Evolutionary conservation across 1,140 invertebrate species (phyloP).

Genomic region (Phocides pigmalion): DNA sequence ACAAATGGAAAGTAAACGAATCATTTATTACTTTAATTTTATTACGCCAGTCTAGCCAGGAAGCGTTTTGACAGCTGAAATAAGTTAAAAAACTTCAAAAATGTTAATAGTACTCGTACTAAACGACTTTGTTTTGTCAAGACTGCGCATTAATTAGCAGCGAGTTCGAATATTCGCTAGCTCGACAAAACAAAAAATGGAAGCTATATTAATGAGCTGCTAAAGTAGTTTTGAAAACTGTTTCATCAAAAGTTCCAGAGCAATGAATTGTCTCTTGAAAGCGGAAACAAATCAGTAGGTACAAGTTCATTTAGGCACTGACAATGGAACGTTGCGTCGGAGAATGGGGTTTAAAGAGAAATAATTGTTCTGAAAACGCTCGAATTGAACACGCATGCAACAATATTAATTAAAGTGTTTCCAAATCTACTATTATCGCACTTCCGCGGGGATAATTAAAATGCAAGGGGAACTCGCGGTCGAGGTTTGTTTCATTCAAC

Average conservation of each 20-base stretch:
- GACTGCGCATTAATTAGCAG: slow-evolving; percentile 34
- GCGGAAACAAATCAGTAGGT: too few species aligned
- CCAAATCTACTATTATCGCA: slow-evolving; percentile 74
- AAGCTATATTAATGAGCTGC: slow-evolving; percentile 35
- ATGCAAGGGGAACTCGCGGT: slow-evolving; percentile 70
- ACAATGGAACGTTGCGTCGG: slow-evolving; percentile 32
- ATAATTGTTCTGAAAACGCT: slow-evolving; percentile 62
- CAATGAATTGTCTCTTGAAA: slow-evolving; percentile 36
- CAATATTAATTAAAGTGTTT: slow-evolving; percentile 79
- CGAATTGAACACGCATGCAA: slow-evolving; percentile 69
- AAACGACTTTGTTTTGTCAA: slow-evolving; percentile 36
- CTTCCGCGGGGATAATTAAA: slow-evolving; percentile 76
- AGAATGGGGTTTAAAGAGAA: slow-evolving; percentile 41
- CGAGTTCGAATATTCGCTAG: slow-evolving; percentile 24
- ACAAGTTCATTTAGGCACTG: slow-evolving; percentile 34
- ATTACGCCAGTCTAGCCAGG: slow-evolving; percentile 24
- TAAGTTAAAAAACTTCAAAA: slow-evolving; percentile 32
- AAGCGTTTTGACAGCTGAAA: slow-evolving; percentile 28
- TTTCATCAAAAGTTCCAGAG: slow-evolving; percentile 37
- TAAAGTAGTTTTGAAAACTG: slow-evolving; percentile 36
- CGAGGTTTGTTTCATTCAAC: slow-evolving; percentile 40
- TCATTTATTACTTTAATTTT: slow-evolving; percentile 8
- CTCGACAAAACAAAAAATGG: slow-evolving; percentile 28
- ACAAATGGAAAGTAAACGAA: slow-evolving; percentile 17
- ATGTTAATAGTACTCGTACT: slow-evolving; percentile 30